Base-by-base conservation (phyloP, 2,113 vertebrate genomes). In the Pedetes capensis region DNA sequence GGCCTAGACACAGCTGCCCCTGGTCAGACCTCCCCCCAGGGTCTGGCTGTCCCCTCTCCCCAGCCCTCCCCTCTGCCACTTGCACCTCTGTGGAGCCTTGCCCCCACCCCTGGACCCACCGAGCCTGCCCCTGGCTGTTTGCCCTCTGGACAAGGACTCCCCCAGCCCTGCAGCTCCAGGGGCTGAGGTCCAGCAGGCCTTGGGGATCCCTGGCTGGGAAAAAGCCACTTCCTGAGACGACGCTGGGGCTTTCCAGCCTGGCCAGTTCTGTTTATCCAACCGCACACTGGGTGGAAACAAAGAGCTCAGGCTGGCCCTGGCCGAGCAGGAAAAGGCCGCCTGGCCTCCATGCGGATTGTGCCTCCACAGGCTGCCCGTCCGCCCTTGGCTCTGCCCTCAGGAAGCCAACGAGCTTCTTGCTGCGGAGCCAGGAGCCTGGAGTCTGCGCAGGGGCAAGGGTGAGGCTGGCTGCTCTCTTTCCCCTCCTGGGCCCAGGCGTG, bases 301-400 rank as follows among this genome's bases (percentile, higher is more conserved):
- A n/a, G n/a, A n/a, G n/a, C n/a, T n/a, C n/a, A n/a, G 1, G 37
- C 1, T 10, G 5, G 1, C 6, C 11, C 14, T 2, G 27, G 23
- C 6, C 17, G 10, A 37, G 39, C 6, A 51, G 79, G 47, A 39
- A 17, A 55, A 12, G 37, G 37, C 3, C 0, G 1, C 8, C 57
- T 22, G 3, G 23, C 0, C 57, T 44, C 44, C n/a, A n/a, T n/a
- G n/a, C n/a, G n/a, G n/a, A n/a, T n/a, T n/a, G n/a, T n/a, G n/a
- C n/a, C n/a, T n/a, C n/a, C n/a, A n/a, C n/a, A 12, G 37, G 37
- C 3, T 0, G 1, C 8, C 57, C 23, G 3, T 18, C 0, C 57
- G 37, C 44, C n/a, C n/a, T n/a, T n/a, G n/a, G n/a, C n/a, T n/a
- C n/a, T n/a, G 51, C 23, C 74, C 34, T 3, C 17, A 1, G 92